A percentile compares a stretch with the other conserved stretches of the same genome.
Conservation (phyloP, 1,140 invertebrate species). For the Scaptodrosophila lebanonensis region DNA sequence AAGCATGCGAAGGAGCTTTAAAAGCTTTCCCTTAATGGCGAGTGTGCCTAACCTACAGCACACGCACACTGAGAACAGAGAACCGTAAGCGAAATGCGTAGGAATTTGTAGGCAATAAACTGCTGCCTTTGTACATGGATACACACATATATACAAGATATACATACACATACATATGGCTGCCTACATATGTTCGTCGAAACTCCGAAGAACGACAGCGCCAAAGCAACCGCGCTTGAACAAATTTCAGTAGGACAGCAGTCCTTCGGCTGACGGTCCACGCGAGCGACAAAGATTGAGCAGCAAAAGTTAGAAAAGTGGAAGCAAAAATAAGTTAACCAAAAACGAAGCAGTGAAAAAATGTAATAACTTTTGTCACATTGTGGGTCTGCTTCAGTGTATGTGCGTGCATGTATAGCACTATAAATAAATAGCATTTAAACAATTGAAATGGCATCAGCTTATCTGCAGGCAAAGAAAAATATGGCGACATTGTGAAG, state of each 20-base stretch:
- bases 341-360: slow-evolving; percentile 25
- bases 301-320: slow-evolving; percentile 34
- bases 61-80: slow-evolving; percentile 10
- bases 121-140: slow-evolving; percentile 13
- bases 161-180: neutral
- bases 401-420: too few species aligned
- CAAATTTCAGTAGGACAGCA: slow-evolving; percentile 67
- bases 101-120: slow-evolving; percentile 57
- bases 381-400: too few species aligned
- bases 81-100: slow-evolving; percentile 47
- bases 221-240: slow-evolving; percentile 30
- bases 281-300: slow-evolving; percentile 48
- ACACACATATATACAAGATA: neutral
- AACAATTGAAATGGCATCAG: neutral
- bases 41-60: slow-evolving; percentile 68
- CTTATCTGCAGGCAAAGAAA: too few species aligned
- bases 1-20: slow-evolving; percentile 19
- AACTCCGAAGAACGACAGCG: slow-evolving; percentile 41
- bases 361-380: slow-evolving; percentile 3
- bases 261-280: slow-evolving; percentile 72
- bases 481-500: slow-evolving; percentile 30
- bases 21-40: slow-evolving; percentile 40
- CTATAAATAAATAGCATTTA: slow-evolving; percentile 25
- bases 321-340: slow-evolving; percentile 18
- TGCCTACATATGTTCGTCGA: slow-evolving; percentile 17